phyloP scores from a whole-genome alignment of 64 coral and sea anemone species.

The Porites lutea region DNA sequence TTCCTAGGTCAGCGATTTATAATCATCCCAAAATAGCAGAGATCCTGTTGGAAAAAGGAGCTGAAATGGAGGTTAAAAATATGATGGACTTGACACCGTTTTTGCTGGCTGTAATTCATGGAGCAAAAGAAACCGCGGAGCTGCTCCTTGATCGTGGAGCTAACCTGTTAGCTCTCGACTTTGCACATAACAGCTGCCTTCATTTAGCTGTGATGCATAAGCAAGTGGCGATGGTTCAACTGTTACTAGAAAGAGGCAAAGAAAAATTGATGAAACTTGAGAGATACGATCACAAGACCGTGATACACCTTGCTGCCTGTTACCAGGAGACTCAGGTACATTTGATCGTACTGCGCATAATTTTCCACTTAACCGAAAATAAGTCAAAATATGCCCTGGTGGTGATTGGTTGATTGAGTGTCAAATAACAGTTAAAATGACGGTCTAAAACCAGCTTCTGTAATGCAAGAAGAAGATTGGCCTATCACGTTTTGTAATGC shows the following conservation, averaged over 20 bases:
- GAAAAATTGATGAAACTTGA: background rate
- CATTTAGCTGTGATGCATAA: constrained; percentile 21
- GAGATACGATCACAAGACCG: constrained; percentile 10
- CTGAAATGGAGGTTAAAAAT: constrained; percentile 4
- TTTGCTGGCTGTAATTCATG: constrained; percentile 10
- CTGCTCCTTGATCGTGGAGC: constrained; percentile 38
- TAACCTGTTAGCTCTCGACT: background rate
- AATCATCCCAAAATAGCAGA: constrained; percentile 6
- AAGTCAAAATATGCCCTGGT: too few species aligned
- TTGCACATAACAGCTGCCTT: background rate
- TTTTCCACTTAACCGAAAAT: too few species aligned
- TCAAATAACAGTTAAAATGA: too few species aligned
- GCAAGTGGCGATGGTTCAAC: background rate
- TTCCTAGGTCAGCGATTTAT: background rate
- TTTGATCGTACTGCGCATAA: too few species aligned
- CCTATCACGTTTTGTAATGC: too few species aligned
- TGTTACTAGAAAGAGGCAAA: constrained; percentile 2
- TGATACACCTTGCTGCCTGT: constrained; percentile 20
- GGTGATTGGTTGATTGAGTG: too few species aligned
- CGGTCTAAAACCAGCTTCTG: too few species aligned
- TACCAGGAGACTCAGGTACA: background rate
- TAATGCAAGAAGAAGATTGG: too few species aligned
- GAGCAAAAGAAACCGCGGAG: constrained; percentile 9
- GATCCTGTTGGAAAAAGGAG: constrained; percentile 33
- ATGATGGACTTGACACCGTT: constrained; percentile 43